Evolutionary conservation across 2,797 vertebrate genomes (phyloP).

Genomic region (Todus mexicanus): DNA sequence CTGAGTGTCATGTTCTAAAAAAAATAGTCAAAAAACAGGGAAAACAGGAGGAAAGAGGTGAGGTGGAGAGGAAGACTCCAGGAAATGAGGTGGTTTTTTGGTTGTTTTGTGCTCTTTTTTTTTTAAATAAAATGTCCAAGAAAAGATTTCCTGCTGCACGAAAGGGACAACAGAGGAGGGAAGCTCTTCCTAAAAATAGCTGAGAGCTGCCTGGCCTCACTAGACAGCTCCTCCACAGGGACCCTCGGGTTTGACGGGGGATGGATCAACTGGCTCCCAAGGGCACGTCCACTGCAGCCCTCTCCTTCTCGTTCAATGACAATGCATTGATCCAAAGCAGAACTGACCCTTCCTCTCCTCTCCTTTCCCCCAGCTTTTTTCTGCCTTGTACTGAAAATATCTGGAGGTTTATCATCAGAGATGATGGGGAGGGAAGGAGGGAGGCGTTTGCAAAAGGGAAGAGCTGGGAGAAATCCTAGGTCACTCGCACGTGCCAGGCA

Average conservation of each 20-base stretch:
- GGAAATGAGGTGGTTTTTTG: slow-evolving; percentile 2
- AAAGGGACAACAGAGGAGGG: slow-evolving; percentile 13
- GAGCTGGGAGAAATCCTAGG: not conserved
- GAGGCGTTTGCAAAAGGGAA: not conserved
- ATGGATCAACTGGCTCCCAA: not conserved
- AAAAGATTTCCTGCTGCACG: slow-evolving; percentile 42
- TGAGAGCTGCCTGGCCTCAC: not conserved
- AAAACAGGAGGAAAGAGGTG: not conserved
- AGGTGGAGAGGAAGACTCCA: slow-evolving; percentile 11
- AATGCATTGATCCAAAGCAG: not conserved
- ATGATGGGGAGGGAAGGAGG: not conserved
- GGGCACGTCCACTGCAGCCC: not conserved
- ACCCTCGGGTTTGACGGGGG: not conserved
- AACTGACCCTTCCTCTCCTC: not conserved
- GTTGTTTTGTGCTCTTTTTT: not conserved
- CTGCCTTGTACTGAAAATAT: not conserved
- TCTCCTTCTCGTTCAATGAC: not conserved
- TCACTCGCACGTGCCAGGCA: accelerated
- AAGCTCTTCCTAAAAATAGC: slow-evolving; percentile 60
- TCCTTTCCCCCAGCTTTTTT: not conserved
- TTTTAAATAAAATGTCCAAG: not conserved
- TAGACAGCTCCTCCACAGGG: not conserved
- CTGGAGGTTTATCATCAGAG: not conserved
- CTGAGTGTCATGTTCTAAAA: not conserved
- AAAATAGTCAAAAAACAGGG: not conserved